Base-by-base conservation (phyloP, 2,888 invertebrate genomes). In the Scelioninae gen. 1 region DNA sequence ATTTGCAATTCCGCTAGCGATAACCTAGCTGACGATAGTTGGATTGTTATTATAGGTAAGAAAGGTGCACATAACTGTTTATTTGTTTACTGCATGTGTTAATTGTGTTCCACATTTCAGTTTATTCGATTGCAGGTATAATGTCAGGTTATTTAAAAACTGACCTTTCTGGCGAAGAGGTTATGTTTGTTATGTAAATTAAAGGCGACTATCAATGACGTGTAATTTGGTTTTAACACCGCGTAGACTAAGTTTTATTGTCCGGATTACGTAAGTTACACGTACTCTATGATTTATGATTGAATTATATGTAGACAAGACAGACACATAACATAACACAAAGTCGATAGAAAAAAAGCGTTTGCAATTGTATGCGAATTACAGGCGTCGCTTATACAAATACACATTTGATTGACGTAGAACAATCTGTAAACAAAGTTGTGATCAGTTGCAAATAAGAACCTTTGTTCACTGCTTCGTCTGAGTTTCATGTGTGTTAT, bases 291-390 rank as follows among this genome's bases (percentile, higher is more conserved):
- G 23, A 34, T 43, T 45, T 34, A 15, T 63, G 34, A 63, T 15
- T 34, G 16, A 32, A 34, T 63, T 62, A 15, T 38, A 38, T 34
- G 45, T 16, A 62, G 16, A 74, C 74, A 63, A 23, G 76, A 84
- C 84, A 84, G 85, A 66, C 83, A 84, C 83, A 85, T 84, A 85
- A 84, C 84, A 81, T 66, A 23, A 68, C 40, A 80, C 60, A 53
- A 29, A 60, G 15, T 34, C 32, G 9, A 55, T 55, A 16, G n/a
- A 13, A 31, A 51, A 16, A 5, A 23, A 45, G 7, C 15, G n/a
- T 47, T 62, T 31, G 5, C 11, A 32, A 32, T 32, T 7, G 10
- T 38, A 23, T 16, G 38, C 38, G 56, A 11, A 62, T 32, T 31
- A 31, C 5, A 16, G 32, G 31, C 38, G 38, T 56, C 11, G 23